Base-by-base conservation (phyloP, 2,797 vertebrate genomes). In the Carduelis carduelis region DNA sequence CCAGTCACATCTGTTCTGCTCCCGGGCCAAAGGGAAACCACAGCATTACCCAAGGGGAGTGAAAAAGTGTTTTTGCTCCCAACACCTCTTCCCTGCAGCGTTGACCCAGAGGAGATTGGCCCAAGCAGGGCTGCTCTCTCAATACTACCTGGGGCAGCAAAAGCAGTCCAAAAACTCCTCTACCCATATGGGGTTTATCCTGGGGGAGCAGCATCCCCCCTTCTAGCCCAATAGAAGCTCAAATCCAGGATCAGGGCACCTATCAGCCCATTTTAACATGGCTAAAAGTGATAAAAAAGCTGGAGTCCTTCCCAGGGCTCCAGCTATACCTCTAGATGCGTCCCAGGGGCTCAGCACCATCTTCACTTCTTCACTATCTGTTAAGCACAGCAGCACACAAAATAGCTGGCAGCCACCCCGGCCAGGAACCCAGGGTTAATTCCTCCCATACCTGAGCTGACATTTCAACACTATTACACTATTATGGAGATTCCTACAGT, bases 391-490 rank as follows among this genome's bases (percentile, higher is more conserved):
- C 84, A 85, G 82, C 84, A 82, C 82, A 47, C 87, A 66, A 95
- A 95, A 89, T 34, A 85, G 63, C 93, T 88, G 83, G 89, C 93
- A 83, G 91, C 19, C 89, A 90, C 56, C 91, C 83, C 64, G 0
- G 68, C 86, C 9, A 9, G 82, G 89, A 94, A 80, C 96, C 90
- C 65, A 74, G 79, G 90, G 91, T 96, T 95, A 95, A 96, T 96
- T 96, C 93, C 76, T 96, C 46, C 91, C 96, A 95, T 96, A 92
- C 94, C 91, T 95, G 78, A 93, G 81, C 78, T 92, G 84, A 95
- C 91, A 87, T 95, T 95, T 95, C 65, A 95, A 87, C 26, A 81
- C 81, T 79, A 26, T 93, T 89, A 87, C 89, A 88, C 83, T 95
- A 95, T 91, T 87, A 92, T 12, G 13, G 66, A 89, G 84, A 95